Conservation (phyloP, 2,888 invertebrate genomes). For the Celastrina argiolus region DNA sequence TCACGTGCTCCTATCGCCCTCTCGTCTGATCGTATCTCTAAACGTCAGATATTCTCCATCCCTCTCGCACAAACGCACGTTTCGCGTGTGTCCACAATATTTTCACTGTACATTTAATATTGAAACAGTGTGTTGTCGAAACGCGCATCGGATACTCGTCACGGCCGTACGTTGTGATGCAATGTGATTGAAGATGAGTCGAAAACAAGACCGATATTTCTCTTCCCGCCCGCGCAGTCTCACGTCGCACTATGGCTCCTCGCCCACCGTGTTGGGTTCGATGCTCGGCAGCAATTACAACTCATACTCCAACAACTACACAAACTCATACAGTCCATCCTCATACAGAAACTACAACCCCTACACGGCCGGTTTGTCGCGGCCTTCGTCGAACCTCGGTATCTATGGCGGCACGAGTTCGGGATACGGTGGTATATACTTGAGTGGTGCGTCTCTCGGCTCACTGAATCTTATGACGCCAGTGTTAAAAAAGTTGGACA, state of each 20-base stretch:
- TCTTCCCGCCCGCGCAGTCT: constrained; percentile 62
- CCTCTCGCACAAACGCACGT: constrained; percentile 52
- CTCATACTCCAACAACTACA: constrained; percentile 58
- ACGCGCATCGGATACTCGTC: constrained; percentile 53
- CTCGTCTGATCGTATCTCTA: constrained; percentile 44
- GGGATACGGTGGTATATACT: constrained; percentile 83
- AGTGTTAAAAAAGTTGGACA: constrained; percentile 71
- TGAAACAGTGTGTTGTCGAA: constrained; percentile 64
- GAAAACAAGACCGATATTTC: constrained; percentile 64
- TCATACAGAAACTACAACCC: constrained; percentile 68
- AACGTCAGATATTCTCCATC: constrained; percentile 51
- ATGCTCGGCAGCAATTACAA: constrained; percentile 61
- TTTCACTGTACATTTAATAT: constrained; percentile 60
- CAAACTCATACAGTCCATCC: constrained; percentile 56
- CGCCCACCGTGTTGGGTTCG: constrained; percentile 65
- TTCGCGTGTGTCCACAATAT: constrained; percentile 59
- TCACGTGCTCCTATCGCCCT: constrained; percentile 49
- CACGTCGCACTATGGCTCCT: constrained; percentile 63
- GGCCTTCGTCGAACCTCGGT: constrained; percentile 57
- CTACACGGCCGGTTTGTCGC: constrained; percentile 62
- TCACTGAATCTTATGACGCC: constrained; percentile 79
- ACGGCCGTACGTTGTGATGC: constrained; percentile 41
- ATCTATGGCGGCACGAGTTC: constrained; percentile 81
- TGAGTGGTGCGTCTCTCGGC: constrained; percentile 78
- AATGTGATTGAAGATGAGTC: constrained; percentile 65